These are phyloP conservation scores for Rambutsinella grinnellia DNA, from an alignment of 2,888 invertebrate species.

Conservation along the genomic window DNA sequence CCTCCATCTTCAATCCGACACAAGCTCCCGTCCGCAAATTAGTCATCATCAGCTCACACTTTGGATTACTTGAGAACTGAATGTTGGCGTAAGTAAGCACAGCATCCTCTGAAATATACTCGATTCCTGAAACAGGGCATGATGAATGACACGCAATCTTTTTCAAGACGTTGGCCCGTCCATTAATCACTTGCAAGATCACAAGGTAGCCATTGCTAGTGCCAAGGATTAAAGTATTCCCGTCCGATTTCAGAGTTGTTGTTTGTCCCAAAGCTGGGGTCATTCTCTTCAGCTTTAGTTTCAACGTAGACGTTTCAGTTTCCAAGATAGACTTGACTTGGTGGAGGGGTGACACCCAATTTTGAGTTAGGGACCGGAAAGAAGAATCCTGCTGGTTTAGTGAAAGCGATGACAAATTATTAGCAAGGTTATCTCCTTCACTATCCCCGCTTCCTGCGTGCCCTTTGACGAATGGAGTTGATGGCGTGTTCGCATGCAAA, in stretches of 20 bases:
- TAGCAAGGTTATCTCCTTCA: not conserved
- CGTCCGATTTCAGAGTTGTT: conserved; percentile 54
- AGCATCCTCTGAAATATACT: conserved; percentile 55
- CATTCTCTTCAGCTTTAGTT: conserved; percentile 60
- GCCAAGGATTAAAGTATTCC: conserved; percentile 56
- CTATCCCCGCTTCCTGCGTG: not conserved
- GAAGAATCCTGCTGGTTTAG: not conserved
- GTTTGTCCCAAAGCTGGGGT: conserved; percentile 59
- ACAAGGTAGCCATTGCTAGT: conserved; percentile 61
- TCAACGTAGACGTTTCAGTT: conserved; percentile 50
- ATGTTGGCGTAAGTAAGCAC: conserved; percentile 61
- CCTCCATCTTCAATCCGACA: conserved; percentile 60
- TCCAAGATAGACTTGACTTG: conserved; percentile 55
- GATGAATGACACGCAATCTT: conserved; percentile 60
- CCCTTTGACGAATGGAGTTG: conserved; percentile 51
- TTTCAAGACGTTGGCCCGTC: conserved; percentile 40
- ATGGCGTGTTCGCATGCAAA: conserved; percentile 54
- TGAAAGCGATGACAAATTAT: not conserved
- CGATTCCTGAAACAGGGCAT: conserved; percentile 62
- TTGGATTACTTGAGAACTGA: conserved; percentile 64
- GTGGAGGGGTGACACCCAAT: conserved; percentile 37
- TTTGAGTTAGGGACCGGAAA: conserved; percentile 3
- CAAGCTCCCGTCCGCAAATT: conserved; percentile 59
- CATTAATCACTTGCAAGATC: conserved; percentile 47
- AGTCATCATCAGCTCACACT: conserved; percentile 62